These are phyloP conservation scores for Chloropsis cyanopogon DNA, from an alignment of 2,113 vertebrate genomes.

Conservation along the genomic window DNA sequence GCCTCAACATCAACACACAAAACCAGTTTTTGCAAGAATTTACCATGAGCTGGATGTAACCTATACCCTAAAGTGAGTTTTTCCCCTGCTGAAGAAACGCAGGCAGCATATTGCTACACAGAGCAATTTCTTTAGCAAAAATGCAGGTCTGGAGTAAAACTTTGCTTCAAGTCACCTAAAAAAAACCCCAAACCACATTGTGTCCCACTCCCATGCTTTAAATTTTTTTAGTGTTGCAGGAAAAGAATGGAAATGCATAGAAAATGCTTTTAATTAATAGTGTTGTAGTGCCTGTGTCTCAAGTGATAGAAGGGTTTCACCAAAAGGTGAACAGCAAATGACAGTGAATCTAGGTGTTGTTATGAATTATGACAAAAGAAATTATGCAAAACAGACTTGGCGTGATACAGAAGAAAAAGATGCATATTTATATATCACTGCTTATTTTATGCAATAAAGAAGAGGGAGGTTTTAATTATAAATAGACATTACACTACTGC, in stretches of 20 bases:
- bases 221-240: not conserved
- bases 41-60: not conserved
- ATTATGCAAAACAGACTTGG: not conserved
- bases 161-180: not conserved
- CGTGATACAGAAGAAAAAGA: not conserved
- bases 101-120: not conserved
- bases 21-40: not conserved
- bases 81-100: not conserved
- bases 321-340: not conserved
- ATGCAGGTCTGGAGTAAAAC: not conserved
- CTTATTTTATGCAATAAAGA: not conserved
- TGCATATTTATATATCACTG: not conserved
- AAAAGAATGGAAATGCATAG: not conserved
- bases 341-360: not conserved
- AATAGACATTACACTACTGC: not conserved
- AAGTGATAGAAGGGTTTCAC: not conserved
- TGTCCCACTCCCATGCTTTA: too few relatives aligned
- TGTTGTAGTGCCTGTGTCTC: not conserved
- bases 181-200: accelerated
- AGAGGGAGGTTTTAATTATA: not conserved
- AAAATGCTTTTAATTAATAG: not conserved
- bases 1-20: not conserved
- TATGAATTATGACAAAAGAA: not conserved
- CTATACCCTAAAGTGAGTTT: not conserved
- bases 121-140: not conserved